phyloP scores from a whole-genome alignment of 1,140 invertebrate species.

The Ectropis grisescens region DNA sequence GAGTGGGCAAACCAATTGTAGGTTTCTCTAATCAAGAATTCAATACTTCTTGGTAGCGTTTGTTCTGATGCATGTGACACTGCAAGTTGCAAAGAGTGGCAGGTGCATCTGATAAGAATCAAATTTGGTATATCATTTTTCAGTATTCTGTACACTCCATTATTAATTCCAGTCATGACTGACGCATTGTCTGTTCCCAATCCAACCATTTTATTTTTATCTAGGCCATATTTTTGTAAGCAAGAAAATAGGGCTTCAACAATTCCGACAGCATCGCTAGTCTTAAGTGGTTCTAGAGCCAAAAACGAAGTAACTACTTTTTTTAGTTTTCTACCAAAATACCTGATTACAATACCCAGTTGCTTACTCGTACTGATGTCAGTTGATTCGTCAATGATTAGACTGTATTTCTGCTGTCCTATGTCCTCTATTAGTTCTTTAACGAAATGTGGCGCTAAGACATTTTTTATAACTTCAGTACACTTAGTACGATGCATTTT shows the following conservation, averaged over 20 bases:
- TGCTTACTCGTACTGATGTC: constrained; percentile 36
- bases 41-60: constrained; percentile 14
- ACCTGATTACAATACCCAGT: constrained; percentile 38
- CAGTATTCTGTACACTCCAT: constrained; percentile 21
- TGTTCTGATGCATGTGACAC: constrained; percentile 15
- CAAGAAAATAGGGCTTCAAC: constrained; percentile 5
- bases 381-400: constrained; percentile 52
- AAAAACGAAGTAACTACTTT: constrained; percentile 24
- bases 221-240: constrained; percentile 8
- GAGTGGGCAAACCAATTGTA: constrained; percentile 22
- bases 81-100: constrained; percentile 25
- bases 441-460: constrained; percentile 29
- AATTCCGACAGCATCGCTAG: constrained; percentile 13
- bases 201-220: constrained; percentile 26
- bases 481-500: constrained; percentile 38
- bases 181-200: constrained; percentile 36
- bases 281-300: constrained; percentile 16
- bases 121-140: constrained; percentile 21
- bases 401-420: constrained; percentile 30
- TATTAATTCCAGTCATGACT: constrained; percentile 28
- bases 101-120: constrained; percentile 23
- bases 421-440: constrained; percentile 27
- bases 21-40: constrained; percentile 20
- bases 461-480: constrained; percentile 34
- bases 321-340: constrained; percentile 24